These are phyloP conservation scores for Drosophila melanogaster DNA, from an alignment of 1,140 invertebrate species.

Conservation along the genomic window Release_6_plus_ISO1_MT NT_037436.4:7704501-7705000, in stretches of 20 bases:
- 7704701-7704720: constrained; percentile 76
- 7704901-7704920: constrained; percentile 60
- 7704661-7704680: constrained; percentile 73
- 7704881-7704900: constrained; percentile 64
- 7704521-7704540: constrained; percentile 33
- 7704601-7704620: constrained; percentile 66
- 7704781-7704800: constrained; percentile 81
- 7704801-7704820: constrained; percentile 83
- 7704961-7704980: constrained; percentile 44
- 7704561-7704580: constrained; percentile 40
- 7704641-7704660: constrained; percentile 77
- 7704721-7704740: constrained; percentile 50
- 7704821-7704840: constrained; percentile 85
- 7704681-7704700: constrained; percentile 74
- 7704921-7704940: constrained; percentile 61
- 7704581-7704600: constrained; percentile 72
- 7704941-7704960: constrained; percentile 62
- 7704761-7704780: constrained; percentile 76
- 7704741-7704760: constrained; percentile 71
- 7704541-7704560: constrained; percentile 8
- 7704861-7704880: constrained; percentile 77
- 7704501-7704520: constrained; percentile 19
- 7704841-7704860: constrained; percentile 79
- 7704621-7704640: constrained; percentile 76
- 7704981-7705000: constrained; percentile 61